phyloP scores from a whole-genome alignment of 2,113 vertebrate species.

The Jaculus jaculus region DNA sequence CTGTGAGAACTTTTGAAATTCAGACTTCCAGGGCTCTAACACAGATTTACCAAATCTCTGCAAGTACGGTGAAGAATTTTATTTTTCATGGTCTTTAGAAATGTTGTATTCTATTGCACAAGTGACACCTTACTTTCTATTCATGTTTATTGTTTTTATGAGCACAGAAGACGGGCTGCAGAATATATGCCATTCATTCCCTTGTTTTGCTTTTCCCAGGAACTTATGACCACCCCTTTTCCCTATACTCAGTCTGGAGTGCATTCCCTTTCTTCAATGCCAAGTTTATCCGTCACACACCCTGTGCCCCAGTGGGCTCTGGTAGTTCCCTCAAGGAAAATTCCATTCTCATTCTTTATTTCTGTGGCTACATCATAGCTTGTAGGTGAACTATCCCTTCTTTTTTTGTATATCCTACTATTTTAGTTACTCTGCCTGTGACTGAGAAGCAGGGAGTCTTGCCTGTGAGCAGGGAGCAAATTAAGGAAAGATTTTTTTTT shows the following conservation, averaged over 20 bases:
- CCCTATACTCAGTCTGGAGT: background rate
- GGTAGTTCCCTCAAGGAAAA: background rate
- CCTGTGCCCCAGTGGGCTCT: rapidly evolving
- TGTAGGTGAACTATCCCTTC: background rate
- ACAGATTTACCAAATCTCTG: background rate
- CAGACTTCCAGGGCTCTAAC: rapidly evolving
- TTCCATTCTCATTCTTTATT: background rate
- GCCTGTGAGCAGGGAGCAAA: too few relatives aligned
- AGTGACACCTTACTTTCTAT: background rate
- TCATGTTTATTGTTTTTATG: background rate
- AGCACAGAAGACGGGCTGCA: background rate
- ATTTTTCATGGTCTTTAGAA: background rate
- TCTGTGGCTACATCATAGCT: background rate
- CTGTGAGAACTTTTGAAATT: background rate
- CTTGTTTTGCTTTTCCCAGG: background rate
- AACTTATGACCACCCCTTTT: background rate
- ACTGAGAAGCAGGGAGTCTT: too few relatives aligned
- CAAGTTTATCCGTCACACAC: background rate
- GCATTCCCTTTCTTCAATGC: background rate
- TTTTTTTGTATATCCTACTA: background rate
- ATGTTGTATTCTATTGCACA: background rate
- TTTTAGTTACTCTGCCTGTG: too few relatives aligned
- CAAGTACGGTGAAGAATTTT: background rate
- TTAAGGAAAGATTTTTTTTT: too few relatives aligned
- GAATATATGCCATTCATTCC: background rate